phyloP scores from a whole-genome alignment of 2,113 vertebrate genomes.

The Dipodomys merriami region DNA sequence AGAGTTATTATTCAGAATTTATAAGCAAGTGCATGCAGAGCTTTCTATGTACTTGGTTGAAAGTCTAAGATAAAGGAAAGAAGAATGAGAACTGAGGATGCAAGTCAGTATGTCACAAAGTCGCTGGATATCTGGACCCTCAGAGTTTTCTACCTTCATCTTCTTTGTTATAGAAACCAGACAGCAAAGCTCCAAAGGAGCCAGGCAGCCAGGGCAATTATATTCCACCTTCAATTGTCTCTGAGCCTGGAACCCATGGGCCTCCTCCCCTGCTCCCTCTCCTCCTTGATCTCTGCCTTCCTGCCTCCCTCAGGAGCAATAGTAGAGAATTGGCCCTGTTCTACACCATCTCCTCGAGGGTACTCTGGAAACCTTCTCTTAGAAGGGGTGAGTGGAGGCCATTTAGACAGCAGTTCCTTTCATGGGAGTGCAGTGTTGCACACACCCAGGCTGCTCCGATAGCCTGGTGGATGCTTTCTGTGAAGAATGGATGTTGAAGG shows the following conservation, averaged over 20 bases:
- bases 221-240: neutral
- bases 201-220: neutral
- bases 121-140: neutral
- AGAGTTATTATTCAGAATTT: neutral
- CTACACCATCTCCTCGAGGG: neutral
- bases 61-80: constrained; percentile 49
- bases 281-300: too few relatives aligned
- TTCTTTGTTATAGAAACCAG: neutral
- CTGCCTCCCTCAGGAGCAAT: too few relatives aligned
- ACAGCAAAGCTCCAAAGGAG: neutral
- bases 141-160: neutral
- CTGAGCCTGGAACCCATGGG: neutral
- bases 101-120: neutral
- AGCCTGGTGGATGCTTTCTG: neutral
- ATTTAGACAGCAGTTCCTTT: constrained; percentile 14
- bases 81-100: neutral
- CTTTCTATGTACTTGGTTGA: constrained; percentile 26
- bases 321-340: neutral
- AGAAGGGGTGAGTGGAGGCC: neutral
- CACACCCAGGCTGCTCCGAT: neutral
- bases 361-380: constrained; percentile 36
- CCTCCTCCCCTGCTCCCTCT: too few relatives aligned
- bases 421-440: neutral
- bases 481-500: neutral
- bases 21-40: neutral